Percentiles rank a stretch among this genome's conserved stretches.
Evolutionary conservation across 2,797 vertebrate species (phyloP).

Genomic region (Tympanoctomys barrerae): DNA sequence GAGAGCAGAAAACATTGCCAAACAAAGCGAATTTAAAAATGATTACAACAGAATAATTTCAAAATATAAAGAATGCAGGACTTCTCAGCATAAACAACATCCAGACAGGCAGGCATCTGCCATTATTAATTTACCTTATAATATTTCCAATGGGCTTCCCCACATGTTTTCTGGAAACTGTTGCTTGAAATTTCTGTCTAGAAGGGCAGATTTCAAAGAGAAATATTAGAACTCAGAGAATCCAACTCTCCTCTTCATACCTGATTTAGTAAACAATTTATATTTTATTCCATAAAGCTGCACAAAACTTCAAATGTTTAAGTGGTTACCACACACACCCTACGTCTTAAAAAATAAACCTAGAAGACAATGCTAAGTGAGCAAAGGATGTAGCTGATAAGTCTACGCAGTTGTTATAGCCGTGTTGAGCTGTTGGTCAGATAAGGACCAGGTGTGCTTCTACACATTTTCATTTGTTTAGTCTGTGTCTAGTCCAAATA

Average conservation of each 20-base stretch:
- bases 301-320: conserved; percentile 83
- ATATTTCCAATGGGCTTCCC: conserved; percentile 91
- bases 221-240: conserved; percentile 90
- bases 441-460: conserved; percentile 95
- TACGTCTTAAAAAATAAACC: conserved; percentile 89
- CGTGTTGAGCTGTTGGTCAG: conserved; percentile 89
- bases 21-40: conserved; percentile 87
- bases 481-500: conserved; percentile 90
- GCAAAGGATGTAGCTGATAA: conserved; percentile 86
- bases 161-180: conserved; percentile 92
- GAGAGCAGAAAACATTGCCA: conserved; percentile 86
- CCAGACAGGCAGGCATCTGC: conserved; percentile 92
- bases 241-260: conserved; percentile 78
- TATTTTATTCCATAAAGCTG: conserved; percentile 89
- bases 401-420: conserved; percentile 88
- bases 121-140: conserved; percentile 93
- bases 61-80: conserved; percentile 84
- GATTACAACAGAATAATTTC: conserved; percentile 85
- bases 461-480: conserved; percentile 92
- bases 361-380: conserved; percentile 82
- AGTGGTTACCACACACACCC: conserved; percentile 86
- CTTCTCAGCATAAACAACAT: conserved; percentile 86
- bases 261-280: conserved; percentile 92
- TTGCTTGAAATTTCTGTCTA: conserved; percentile 91
- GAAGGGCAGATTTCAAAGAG: conserved; percentile 89